Base-by-base conservation (phyloP, 1,140 invertebrate species). In the Drosophila seguyi region DNA sequence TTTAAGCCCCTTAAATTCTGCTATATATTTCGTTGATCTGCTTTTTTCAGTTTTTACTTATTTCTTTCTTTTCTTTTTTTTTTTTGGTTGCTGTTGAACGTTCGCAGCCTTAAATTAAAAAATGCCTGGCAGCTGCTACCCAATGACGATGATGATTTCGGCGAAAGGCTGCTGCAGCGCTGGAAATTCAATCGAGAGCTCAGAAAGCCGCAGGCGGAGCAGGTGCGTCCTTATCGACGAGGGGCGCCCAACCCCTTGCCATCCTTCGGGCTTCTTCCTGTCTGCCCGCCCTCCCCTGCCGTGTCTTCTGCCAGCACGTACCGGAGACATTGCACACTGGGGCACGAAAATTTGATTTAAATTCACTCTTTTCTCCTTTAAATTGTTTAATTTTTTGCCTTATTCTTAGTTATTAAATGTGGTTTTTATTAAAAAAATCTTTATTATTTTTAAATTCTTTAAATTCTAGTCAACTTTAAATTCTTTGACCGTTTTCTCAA, bases 141-240 rank as follows among this genome's bases (percentile, higher is more conserved):
- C 58, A 58, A 68, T 77, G 56, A 76, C 75, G 47, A 53, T 53
- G 34, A 52, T 52, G 29, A 34, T 63, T 63, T 60, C 55, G 27
- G 55, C 56, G 36, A 63, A 60, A 41, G 34, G 60, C 34, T 53
- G 18, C 52, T 53, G 22, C 44, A 31, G 45, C 63, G 47, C 20
- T 52, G 65, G 34, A 82, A 86, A 86, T 79, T 86, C 75, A 87
- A 82, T 86, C 61, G 82, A 66, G 83, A 86, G 72, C 68, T 52
- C 60, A 67, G 82, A 52, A 41, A 71, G 75, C 75, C 75, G 75
- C 62, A 71, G 73, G 75, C 75, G 44, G 44, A 62, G 78, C 81
- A 85, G 81, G 82, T 86, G 81, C 78, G 78, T 77, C 83, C 61
- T 76, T 75, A 76, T 76, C 73, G 41, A 76, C 34, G 67, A 25